phyloP scores from a whole-genome alignment of 2,113 vertebrate species.

The Brachyhypopomus gauderio region DNA sequence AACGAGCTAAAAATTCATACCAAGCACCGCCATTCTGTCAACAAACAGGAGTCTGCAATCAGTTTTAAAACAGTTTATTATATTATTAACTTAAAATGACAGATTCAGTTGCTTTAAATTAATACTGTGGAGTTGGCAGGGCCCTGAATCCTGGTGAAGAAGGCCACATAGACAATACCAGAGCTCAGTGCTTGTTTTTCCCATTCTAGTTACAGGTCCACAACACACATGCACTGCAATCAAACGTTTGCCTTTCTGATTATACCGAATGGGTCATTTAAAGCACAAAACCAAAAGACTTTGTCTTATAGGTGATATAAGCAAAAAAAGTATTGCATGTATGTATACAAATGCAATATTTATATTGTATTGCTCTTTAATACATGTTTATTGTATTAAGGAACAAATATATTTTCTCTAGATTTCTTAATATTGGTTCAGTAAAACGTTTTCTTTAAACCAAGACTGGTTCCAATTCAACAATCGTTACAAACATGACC shows the following conservation, averaged over 20 bases:
- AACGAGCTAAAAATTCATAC: too few species aligned
- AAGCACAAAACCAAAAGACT: not conserved
- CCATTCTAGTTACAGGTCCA: slow-evolving; percentile 8
- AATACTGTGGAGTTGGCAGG: slow-evolving; percentile 48
- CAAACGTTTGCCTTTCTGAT: not conserved
- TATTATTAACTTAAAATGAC: slow-evolving; percentile 43
- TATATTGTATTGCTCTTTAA: too few species aligned
- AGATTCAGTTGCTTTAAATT: slow-evolving; percentile 28
- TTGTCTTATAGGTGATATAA: not conserved
- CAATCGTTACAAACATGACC: not conserved
- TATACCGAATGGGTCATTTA: not conserved
- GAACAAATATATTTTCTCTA: not conserved
- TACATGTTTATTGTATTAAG: not conserved
- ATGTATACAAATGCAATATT: too few species aligned
- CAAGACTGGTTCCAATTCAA: too few species aligned
- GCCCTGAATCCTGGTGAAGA: slow-evolving; percentile 56
- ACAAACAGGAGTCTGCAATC: not conserved
- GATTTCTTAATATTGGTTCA: not conserved
- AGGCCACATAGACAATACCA: slow-evolving; percentile 66
- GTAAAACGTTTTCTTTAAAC: not conserved
- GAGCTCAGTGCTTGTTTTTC: slow-evolving; percentile 39
- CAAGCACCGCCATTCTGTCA: too few species aligned
- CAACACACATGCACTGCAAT: slow-evolving; percentile 9
- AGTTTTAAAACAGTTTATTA: slow-evolving; percentile 58
- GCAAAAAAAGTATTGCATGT: not conserved